Conservation (phyloP, 1,140 invertebrate genomes). For the Micrasema longulum region DNA sequence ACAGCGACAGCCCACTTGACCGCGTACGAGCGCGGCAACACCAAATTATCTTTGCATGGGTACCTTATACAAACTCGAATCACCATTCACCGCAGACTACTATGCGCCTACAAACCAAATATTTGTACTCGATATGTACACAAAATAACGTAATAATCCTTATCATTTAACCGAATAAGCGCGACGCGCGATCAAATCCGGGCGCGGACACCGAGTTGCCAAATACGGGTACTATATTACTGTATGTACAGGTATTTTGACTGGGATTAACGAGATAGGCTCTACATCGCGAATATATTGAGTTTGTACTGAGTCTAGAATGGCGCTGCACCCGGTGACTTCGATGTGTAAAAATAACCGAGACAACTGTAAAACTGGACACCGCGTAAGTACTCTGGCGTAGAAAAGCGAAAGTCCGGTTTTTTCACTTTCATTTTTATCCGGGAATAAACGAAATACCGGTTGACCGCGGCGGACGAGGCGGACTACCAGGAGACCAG, state of each 20-base stretch:
- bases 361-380: conserved; percentile 1
- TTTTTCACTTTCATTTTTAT: conserved; percentile 47
- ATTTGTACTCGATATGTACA: background rate
- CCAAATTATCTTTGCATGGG: background rate
- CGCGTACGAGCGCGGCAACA: background rate
- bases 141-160: background rate
- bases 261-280: too few species aligned
- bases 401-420: conserved; percentile 38
- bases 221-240: too few species aligned
- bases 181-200: too few species aligned
- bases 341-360: conserved; percentile 15
- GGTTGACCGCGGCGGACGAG: conserved; percentile 2
- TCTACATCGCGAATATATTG: too few species aligned
- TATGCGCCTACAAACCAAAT: conserved; percentile 7
- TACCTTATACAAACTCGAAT: background rate
- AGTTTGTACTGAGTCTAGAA: background rate
- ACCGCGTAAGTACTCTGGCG: conserved; percentile 6
- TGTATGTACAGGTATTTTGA: too few species aligned
- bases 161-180: background rate
- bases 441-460: conserved; percentile 37
- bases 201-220: too few species aligned
- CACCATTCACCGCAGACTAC: background rate
- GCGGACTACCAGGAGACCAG: conserved; percentile 10
- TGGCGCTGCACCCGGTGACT: background rate
- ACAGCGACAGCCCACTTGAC: conserved; percentile 3